Base-by-base conservation (phyloP, 2,888 invertebrate genomes). In the Argyra leucocephala region DNA sequence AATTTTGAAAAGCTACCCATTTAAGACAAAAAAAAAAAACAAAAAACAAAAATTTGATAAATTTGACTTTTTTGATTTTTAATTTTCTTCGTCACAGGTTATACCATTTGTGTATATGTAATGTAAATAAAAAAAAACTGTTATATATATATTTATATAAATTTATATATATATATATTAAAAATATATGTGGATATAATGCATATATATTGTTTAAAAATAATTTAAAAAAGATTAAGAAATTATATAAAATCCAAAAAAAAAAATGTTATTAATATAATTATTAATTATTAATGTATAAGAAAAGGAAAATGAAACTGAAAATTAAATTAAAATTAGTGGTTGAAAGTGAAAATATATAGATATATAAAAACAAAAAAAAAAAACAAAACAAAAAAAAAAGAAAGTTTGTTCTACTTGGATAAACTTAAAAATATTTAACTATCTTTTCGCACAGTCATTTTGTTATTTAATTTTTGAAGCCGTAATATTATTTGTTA, bases 1-100 rank as follows among this genome's bases (percentile, higher is more conserved):
- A 76, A n/a, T n/a, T n/a, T n/a, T n/a, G n/a, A n/a, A 76, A 76
- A 76, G 77, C 76, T 78, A 78, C 77, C 78, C 76, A 75, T 76
- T 76, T 75, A 71, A 71, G 64, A 67, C 37, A 60, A 66, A 65
- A 64, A 61, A 37, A 22, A 59, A 61, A 63, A 61, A 64, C 64
- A 22, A 65, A 66, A 71, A 73, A 72, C 72, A 72, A 72, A 63
- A 61, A 58, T 65, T 74, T 76, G 75, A 75, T 73, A 76, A n/a
- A n/a, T n/a, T n/a, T n/a, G n/a, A n/a, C n/a, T n/a, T n/a, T n/a
- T 31, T 31, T 10, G 5, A 48, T 48, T 15, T 48, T 48, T 48
- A 15, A 48, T 48, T 48, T 18, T 48, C 18, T 48, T 48, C 48
- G n/a, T 18, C 48, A 48, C 48, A 48, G 48, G 48, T 48, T 48